A percentile compares a stretch with the other conserved stretches of the same genome.
Evolutionary conservation across 2,797 vertebrate species (phyloP).

Genomic region (Stomatorhinus walkeri): DNA sequence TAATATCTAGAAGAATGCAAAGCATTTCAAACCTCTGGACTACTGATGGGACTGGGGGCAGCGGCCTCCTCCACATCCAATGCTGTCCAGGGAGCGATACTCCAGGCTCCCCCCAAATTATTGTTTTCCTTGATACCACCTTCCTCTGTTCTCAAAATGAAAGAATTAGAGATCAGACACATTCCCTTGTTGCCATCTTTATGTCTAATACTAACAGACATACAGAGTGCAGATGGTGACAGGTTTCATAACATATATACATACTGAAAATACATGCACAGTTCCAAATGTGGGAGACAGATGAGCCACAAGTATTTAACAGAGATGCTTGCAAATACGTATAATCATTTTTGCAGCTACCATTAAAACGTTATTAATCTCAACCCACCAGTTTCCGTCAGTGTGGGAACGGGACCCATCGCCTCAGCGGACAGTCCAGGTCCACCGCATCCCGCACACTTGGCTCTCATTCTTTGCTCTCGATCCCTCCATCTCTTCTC

Average conservation of each 20-base stretch:
- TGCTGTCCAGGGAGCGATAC: not conserved
- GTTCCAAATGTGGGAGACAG: not conserved
- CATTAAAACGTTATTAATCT: not conserved
- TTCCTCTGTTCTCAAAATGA: not conserved
- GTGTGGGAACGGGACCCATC: not conserved
- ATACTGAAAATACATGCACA: not conserved
- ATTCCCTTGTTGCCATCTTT: not conserved
- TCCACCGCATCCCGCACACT: not conserved
- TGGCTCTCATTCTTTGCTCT: not conserved
- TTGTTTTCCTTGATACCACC: not conserved
- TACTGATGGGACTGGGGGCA: not conserved
- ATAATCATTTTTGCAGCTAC: not conserved
- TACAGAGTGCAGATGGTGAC: not conserved
- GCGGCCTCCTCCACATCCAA: not conserved
- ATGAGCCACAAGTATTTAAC: not conserved
- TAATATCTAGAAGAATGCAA: not conserved
- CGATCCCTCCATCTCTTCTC: slow-evolving; percentile 10
- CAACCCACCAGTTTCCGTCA: not conserved
- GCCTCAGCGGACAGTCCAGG: not conserved
- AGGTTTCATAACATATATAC: not conserved
- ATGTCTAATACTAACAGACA: not conserved
- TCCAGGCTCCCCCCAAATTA: not conserved
- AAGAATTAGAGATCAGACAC: not conserved
- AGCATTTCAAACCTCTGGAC: not conserved
- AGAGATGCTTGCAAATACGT: not conserved